Base-by-base conservation (phyloP, 2,113 vertebrate genomes). In the Phyllostomus hastatus region DNA sequence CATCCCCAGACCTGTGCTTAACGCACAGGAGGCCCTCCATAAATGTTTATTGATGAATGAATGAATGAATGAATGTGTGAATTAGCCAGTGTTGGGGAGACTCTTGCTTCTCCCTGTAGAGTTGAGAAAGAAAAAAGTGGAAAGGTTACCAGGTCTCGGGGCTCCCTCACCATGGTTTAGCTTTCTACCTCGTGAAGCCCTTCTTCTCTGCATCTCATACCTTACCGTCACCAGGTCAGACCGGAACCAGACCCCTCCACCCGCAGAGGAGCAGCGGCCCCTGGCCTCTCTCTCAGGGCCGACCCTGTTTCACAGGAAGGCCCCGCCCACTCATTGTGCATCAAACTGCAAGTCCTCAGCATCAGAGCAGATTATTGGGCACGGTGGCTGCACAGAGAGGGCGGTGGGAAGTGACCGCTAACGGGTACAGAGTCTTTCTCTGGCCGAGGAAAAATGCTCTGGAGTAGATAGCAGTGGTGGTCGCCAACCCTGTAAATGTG, bases 221-320 rank as follows among this genome's bases (percentile, higher is more conserved):
- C 1, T 1, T 19, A 0, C 31, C 1, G 1, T 59, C 35, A 1
- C 35, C 5, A 19, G 46, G 33, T 24, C 2, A 0, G 38, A 7
- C 1, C 4, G 11, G 35, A 64, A 6, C 2, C 6, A 57, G 87
- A 14, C 19, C 7, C 20, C 26, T 64, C 26, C 54, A 1, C 28
- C 7, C 14, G 19, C 19, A 54, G 38, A 41, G 66, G n/a, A 41
- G 61, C 61, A 28, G 61, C 10, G n/a, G 33, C 57, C 1, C 54
- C 50, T 20, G 12, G 7, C 50, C 33, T 10, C 5, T n/a, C 22
- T 50, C 10, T 76, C 2, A 33, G 61, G 43, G 26, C 59, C 22
- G 28, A 10, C 41, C 52, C 66, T 20, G 7, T 11, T 35, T 64
- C 69, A 11, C 9, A 57, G 9, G 17, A 54, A 7, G 15, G 5